These are phyloP conservation scores for Hyles vespertilio DNA, from an alignment of 1,140 invertebrate genomes.

Conservation along the genomic window DNA sequence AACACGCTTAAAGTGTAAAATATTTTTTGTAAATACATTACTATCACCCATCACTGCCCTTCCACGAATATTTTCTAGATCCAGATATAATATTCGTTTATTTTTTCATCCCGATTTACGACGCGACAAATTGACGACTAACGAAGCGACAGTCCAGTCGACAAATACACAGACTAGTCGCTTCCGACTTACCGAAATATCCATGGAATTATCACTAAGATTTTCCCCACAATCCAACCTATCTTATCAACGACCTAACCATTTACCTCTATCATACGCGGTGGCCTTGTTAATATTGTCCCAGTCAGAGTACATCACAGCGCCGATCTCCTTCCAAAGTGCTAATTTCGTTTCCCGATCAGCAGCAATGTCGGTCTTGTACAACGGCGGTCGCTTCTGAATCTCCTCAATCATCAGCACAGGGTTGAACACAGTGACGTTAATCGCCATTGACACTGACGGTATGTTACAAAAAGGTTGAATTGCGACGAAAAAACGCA, in stretches of 20 bases:
- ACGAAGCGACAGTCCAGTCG: no score
- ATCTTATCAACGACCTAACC: neutral
- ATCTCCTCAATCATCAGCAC: conserved; percentile 54
- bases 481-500: conserved; percentile 24
- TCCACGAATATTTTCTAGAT: no score
- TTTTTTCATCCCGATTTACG: no score
- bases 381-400: conserved; percentile 50
- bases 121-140: no score
- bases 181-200: no score
- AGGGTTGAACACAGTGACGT: conserved; percentile 38
- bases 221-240: neutral
- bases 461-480: neutral
- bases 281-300: conserved; percentile 49
- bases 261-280: conserved; percentile 56
- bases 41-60: no score
- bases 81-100: no score
- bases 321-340: conserved; percentile 62
- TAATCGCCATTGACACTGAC: neutral
- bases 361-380: conserved; percentile 36
- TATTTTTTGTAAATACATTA: no score
- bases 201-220: no score
- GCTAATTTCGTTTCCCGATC: conserved; percentile 52
- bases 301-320: conserved; percentile 53
- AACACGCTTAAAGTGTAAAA: no score
- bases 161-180: no score